A percentile compares a stretch with the other conserved stretches of the same genome.
phyloP scores from a whole-genome alignment of 1,140 invertebrate genomes.

The Polyergus mexicanus region DNA sequence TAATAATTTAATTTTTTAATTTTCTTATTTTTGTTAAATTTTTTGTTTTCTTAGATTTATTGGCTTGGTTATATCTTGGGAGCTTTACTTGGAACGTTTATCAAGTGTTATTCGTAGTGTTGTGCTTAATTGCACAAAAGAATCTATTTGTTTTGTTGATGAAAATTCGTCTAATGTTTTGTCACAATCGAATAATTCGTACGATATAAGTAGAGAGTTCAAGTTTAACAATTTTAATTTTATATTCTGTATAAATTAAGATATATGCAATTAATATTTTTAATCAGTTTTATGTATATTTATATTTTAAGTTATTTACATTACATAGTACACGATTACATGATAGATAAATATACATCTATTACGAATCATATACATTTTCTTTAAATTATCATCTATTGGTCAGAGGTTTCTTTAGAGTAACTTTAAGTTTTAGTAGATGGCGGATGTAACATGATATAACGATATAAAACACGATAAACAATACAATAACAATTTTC shows the following conservation, averaged over 20 bases:
- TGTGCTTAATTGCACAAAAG: no score
- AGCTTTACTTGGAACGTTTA: slow-evolving; percentile 79
- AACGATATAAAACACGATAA: no score
- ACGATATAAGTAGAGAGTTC: not conserved
- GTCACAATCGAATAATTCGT: not conserved
- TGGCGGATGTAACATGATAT: slow-evolving; percentile 18
- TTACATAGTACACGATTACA: not conserved
- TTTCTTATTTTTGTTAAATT: not conserved
- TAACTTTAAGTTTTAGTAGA: slow-evolving; percentile 27
- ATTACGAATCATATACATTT: not conserved
- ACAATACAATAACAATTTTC: slow-evolving; percentile 1
- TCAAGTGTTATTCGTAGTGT: slow-evolving; percentile 75
- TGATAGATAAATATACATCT: not conserved
- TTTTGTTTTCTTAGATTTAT: slow-evolving; percentile 75
- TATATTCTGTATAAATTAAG: not conserved
- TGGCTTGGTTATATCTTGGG: slow-evolving; percentile 78
- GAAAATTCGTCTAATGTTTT: not conserved
- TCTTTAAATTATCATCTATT: slow-evolving; percentile 37
- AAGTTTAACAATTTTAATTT: slow-evolving; percentile 1
- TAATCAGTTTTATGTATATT: not conserved
- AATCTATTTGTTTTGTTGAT: not conserved
- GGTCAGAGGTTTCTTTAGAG: slow-evolving; percentile 38
- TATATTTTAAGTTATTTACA: not conserved
- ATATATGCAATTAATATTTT: not conserved
- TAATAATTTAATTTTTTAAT: not conserved